Base-by-base conservation (phyloP, 2,888 invertebrate genomes). In the Drosophila maculinotata region DNA sequence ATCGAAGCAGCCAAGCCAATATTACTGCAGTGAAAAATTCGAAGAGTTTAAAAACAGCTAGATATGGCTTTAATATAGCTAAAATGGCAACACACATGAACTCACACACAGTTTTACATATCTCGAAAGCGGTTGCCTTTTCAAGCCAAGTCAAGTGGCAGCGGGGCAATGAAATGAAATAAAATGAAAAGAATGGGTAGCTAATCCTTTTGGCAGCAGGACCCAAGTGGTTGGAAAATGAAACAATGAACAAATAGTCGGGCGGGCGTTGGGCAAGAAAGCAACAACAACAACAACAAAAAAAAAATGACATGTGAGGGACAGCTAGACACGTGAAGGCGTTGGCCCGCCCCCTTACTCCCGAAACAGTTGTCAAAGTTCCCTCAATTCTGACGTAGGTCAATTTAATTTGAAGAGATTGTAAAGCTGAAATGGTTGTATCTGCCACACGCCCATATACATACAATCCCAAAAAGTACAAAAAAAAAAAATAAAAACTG, bases 391-490 rank as follows among this genome's bases (percentile, higher is more conserved):
- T 80, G 81, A 82, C 73, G 69, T 81, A 71, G 81, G 84, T 84
- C 84, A 76, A 84, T 81, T 84, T 78, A 84, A 82, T 84, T 82
- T 81, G 81, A 80, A 68, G 76, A 76, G 76, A 84, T 84, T 84
- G 76, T 73, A 78, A 77, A 73, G 67, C 71, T 52, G 48, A 76
- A 79, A 71, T 71, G 67, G 57, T 58, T 75, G 59, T 58, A 67
- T 56, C 67, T 62, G 63, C 54, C 76, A 56, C 63, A 71, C 54
- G 57, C 47, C 41, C 66, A 48, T 38, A 5, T 10, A n/a, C 39
- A 33, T 20, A 20, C 4, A 17, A 9, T 8, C 28, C 17, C 26
- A 23, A n/a, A n/a, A n/a, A n/a, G n/a, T n/a, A 36, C 26, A 12
- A n/a, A 30, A 12, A 38, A 26, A 8, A 36, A 20, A 14, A 30